phyloP scores from a whole-genome alignment of 2,113 vertebrate species.

The Pelecanus crispus region DNA sequence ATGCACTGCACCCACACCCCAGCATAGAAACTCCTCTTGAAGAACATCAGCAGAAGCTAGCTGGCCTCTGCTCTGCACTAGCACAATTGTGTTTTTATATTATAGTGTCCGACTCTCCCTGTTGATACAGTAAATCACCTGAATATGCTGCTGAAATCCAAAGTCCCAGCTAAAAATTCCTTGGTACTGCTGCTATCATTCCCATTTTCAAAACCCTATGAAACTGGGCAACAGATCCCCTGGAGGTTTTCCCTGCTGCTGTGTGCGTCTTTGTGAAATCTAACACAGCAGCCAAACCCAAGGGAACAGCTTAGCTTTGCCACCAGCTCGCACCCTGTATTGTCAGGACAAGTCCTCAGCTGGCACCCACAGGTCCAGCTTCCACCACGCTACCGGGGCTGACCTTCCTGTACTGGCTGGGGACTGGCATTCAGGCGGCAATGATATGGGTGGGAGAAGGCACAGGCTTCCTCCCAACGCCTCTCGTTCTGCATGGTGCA shows the following conservation, averaged over 20 bases:
- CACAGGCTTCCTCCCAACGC: neutral
- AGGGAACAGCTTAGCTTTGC: neutral
- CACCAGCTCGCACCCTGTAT: neutral
- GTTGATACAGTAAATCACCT: no score
- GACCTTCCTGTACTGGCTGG: neutral
- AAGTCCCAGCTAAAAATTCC: neutral
- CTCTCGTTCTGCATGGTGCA: neutral
- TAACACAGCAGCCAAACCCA: neutral
- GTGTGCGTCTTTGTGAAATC: neutral
- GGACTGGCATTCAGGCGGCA: neutral
- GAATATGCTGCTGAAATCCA: neutral
- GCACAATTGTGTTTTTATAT: accelerated
- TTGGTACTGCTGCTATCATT: neutral
- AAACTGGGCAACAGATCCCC: neutral
- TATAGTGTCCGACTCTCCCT: neutral
- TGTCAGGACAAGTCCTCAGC: neutral
- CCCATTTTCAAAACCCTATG: neutral
- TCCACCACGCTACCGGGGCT: neutral
- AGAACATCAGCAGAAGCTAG: neutral
- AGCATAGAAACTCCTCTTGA: neutral
- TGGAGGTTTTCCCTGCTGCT: neutral
- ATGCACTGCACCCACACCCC: neutral
- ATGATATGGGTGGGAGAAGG: neutral
- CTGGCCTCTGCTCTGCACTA: neutral
- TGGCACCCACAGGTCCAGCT: neutral